Conservation (phyloP, 2,888 invertebrate species). For the Melipona bicolor region DNA sequence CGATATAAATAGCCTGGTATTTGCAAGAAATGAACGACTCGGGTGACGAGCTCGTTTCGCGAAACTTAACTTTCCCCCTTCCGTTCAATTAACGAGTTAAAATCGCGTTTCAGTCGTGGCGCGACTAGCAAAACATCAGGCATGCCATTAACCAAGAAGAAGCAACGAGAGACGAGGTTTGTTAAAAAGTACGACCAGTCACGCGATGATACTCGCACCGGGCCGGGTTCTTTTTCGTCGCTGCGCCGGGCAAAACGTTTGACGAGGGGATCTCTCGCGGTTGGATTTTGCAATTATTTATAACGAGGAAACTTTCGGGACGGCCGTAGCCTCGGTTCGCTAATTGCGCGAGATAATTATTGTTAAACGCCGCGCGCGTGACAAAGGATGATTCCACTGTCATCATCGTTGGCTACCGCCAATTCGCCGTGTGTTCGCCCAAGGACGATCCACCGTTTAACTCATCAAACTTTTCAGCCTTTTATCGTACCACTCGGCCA, state of each 20-base stretch:
- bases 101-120: background rate
- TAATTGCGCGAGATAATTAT: conserved; percentile 74
- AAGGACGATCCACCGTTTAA: conserved; percentile 9
- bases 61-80: background rate
- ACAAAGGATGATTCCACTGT: conserved; percentile 63
- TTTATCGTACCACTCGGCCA: background rate
- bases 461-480: conserved; percentile 9
- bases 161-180: conserved; percentile 61
- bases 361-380: conserved; percentile 62
- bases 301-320: conserved; percentile 78
- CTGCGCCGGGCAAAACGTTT: conserved; percentile 20
- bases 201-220: conserved; percentile 68
- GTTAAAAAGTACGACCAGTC: conserved; percentile 73
- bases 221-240: background rate
- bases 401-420: conserved; percentile 40
- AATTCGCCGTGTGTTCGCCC: conserved; percentile 37
- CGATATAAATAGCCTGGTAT: background rate
- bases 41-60: background rate
- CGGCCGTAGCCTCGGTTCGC: conserved; percentile 61
- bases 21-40: background rate
- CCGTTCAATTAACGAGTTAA: conserved; percentile 7
- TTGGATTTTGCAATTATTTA: conserved; percentile 77
- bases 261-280: conserved; percentile 29
- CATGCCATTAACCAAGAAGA: conserved; percentile 62
- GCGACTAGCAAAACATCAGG: background rate